A percentile compares a stretch with the other conserved stretches of the same genome.
phyloP scores from a whole-genome alignment of 2,888 invertebrate species.

The Troilus luridus region DNA sequence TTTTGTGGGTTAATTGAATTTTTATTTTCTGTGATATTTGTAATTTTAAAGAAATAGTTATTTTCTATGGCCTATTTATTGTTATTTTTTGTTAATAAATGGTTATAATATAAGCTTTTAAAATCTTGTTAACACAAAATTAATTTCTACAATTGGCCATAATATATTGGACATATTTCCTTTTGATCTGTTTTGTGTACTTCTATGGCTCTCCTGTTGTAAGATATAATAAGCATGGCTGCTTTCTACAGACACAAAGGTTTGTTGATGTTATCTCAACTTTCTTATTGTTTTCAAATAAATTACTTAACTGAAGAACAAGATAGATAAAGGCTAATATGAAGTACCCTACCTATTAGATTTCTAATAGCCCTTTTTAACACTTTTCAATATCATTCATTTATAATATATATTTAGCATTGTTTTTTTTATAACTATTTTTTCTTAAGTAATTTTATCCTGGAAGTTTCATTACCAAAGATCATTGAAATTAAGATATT shows the following conservation, averaged over 20 bases:
- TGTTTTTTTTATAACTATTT: background rate
- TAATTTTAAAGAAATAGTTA: conserved; percentile 37
- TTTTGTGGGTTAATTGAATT: background rate
- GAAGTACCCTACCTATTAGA: background rate
- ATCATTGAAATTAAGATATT: background rate
- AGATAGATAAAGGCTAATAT: background rate
- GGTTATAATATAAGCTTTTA: background rate
- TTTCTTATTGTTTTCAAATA: background rate
- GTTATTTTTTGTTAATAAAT: conserved; percentile 20
- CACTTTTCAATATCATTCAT: background rate
- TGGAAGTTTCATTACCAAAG: background rate
- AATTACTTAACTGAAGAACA: background rate
- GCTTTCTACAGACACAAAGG: background rate
- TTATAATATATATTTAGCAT: background rate
- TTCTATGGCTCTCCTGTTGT: background rate
- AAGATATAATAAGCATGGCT: background rate
- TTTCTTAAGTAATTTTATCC: background rate
- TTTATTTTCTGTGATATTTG: conserved; percentile 40
- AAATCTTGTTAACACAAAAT: background rate
- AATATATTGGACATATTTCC: background rate
- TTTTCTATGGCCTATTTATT: conserved; percentile 38
- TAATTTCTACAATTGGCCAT: conserved; percentile 5
- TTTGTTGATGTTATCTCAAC: background rate
- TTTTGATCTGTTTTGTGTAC: background rate
- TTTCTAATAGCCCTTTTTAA: background rate